Evolutionary conservation across 1,140 invertebrate species (phyloP).

Genomic region (Rhizoglyphus robini): DNA sequence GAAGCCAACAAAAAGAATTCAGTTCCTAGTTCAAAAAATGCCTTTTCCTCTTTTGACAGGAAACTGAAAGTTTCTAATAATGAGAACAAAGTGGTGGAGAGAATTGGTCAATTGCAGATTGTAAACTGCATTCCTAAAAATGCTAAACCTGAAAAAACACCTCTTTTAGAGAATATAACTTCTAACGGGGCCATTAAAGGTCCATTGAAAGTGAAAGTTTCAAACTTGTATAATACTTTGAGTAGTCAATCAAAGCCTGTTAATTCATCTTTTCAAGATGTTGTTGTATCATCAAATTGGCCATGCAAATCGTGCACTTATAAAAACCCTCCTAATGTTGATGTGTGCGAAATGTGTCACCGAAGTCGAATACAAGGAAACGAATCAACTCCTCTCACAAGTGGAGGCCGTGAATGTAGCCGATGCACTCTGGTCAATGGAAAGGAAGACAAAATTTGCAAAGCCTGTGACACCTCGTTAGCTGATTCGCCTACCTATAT

Average conservation of each 20-base stretch:
- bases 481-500: slow-evolving; percentile 64
- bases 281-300: too few species aligned
- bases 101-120: too few species aligned
- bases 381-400: slow-evolving; percentile 49
- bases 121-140: too few species aligned
- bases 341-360: slow-evolving; percentile 62
- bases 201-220: too few species aligned
- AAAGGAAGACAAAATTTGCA: slow-evolving; percentile 47
- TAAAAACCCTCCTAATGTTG: slow-evolving; percentile 41
- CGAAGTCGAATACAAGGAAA: slow-evolving; percentile 46
- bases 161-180: too few species aligned
- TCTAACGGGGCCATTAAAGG: too few species aligned
- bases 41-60: background rate
- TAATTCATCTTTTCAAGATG: too few species aligned
- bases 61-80: too few species aligned
- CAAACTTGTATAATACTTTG: too few species aligned
- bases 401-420: slow-evolving; percentile 58
- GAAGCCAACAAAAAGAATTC: background rate
- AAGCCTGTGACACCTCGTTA: slow-evolving; percentile 51
- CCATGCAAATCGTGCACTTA: slow-evolving; percentile 55
- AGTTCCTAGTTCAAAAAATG: background rate
- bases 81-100: background rate
- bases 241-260: too few species aligned
- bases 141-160: too few species aligned
- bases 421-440: slow-evolving; percentile 55